A percentile compares a stretch with the other conserved stretches of the same genome.
phyloP scores from a whole-genome alignment of 1,140 invertebrate species.

The Cylas formicarius region DNA sequence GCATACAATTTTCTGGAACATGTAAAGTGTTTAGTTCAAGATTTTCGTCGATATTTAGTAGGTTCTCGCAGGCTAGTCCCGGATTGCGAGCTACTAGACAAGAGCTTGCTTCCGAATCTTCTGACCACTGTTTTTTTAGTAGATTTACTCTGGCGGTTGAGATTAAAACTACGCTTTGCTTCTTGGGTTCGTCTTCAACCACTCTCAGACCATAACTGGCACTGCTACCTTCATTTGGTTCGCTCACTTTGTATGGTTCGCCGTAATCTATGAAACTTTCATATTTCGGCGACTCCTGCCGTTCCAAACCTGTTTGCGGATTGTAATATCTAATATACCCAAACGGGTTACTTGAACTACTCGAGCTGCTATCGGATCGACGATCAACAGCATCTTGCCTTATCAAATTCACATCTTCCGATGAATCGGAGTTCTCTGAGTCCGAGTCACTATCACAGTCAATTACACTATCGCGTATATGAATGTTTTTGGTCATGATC shows the following conservation, averaged over 20 bases:
- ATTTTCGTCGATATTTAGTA: slow-evolving; percentile 53
- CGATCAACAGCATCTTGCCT: slow-evolving; percentile 53
- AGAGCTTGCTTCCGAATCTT: slow-evolving; percentile 53
- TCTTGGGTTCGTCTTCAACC: slow-evolving; percentile 24
- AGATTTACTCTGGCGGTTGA: slow-evolving; percentile 45
- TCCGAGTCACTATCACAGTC: slow-evolving; percentile 45
- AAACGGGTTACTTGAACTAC: slow-evolving; percentile 47
- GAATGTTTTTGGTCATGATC: slow-evolving; percentile 46
- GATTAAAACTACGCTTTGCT: slow-evolving; percentile 40
- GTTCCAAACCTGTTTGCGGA: slow-evolving; percentile 36
- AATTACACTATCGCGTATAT: slow-evolving; percentile 46
- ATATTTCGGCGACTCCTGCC: slow-evolving; percentile 32
- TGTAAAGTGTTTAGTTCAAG: slow-evolving; percentile 36
- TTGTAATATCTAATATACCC: slow-evolving; percentile 59
- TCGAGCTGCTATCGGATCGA: slow-evolving; percentile 36
- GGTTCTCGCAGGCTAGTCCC: slow-evolving; percentile 57
- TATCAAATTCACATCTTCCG: slow-evolving; percentile 38
- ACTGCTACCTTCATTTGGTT: slow-evolving; percentile 1
- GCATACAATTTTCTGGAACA: slow-evolving; percentile 26
- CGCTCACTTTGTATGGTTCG: slow-evolving; percentile 9
- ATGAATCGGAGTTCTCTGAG: slow-evolving; percentile 39
- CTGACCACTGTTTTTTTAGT: slow-evolving; percentile 45
- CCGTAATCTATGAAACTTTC: slow-evolving; percentile 48
- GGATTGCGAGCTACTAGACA: slow-evolving; percentile 43
- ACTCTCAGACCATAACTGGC: slow-evolving; percentile 11